Conservation (phyloP, 64 coral and sea anemone genomes). For the Stichodactyla mertensii region DNA sequence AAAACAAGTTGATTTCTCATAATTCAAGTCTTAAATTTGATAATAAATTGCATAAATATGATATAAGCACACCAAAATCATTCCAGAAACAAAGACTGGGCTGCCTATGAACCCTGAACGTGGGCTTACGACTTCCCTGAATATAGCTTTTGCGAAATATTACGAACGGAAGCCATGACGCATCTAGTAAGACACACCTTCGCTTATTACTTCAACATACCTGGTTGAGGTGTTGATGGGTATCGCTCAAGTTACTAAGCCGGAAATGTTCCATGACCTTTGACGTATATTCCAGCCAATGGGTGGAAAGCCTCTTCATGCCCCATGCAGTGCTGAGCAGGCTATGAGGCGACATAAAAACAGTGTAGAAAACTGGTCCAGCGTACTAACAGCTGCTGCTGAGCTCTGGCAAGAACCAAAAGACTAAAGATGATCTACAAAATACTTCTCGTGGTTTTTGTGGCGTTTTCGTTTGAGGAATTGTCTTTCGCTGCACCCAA, state of each 20-base stretch:
- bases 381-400: neutral
- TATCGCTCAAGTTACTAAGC: neutral
- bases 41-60: too few species aligned
- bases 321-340: neutral
- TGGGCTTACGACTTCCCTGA: too few species aligned
- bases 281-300: neutral
- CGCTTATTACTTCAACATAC: neutral
- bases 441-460: neutral
- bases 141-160: neutral
- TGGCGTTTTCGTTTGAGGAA: neutral
- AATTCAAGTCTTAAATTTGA: too few species aligned
- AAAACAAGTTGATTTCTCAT: too few species aligned
- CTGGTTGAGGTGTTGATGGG: neutral
- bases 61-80: too few species aligned
- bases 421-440: neutral
- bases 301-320: neutral
- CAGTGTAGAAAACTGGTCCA: neutral
- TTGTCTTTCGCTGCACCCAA: neutral
- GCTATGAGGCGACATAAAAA: neutral
- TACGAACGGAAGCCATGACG: neutral
- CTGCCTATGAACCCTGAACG: too few species aligned
- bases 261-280: neutral
- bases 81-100: too few species aligned
- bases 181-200: neutral
- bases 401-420: neutral